Base-by-base conservation (phyloP, 1,140 invertebrate genomes). In the Adoxophyes honmai region DNA sequence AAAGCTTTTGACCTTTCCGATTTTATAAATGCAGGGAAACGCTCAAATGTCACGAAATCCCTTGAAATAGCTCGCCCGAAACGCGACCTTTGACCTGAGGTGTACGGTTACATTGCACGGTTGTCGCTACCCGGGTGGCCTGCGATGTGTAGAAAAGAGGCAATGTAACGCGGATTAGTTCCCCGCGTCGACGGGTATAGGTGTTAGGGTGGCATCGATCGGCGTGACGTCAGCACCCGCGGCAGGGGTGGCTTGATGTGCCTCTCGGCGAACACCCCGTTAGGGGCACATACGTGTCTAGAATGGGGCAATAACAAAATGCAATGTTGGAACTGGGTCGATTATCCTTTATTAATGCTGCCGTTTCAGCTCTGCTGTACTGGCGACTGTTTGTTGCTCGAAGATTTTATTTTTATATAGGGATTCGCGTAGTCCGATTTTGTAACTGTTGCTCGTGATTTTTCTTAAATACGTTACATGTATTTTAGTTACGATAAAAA, bases 181-280 rank as follows among this genome's bases (percentile, higher is more conserved):
- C 21, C 21, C 11, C 15, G 33, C 52, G 16, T 13, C 14, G 21
- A 28, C 21, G 21, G 21, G 2, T 2, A 28, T 3, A 28, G 21
- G 6, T 3, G 21, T 28, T 10, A 13, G 52, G 52, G 33, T 36
- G 35, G 11, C 18, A 74, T 74, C 60, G 72, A 74, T 71, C 64
- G 56, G 8, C 21, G 59, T 70, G 65, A 70, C 65, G 70, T 70
- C 52, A 28, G 37, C 36, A 7, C 15, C 34, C n/a, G 15, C 15
- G 10, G 7, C 52, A 55, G 59, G 13, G 59, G 37, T 51, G 61
- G 65, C 44, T 61, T 58, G 57, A 65, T 66, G 60, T 56, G 34
- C 21, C 37, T 36, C 37, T 38, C 21, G 28, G 35, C 33, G 9
- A 10, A 34, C 28, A 60, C 52, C 16, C 58, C 55, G 34, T 38